Percentiles rank a stretch among this genome's conserved stretches.
Conservation (phyloP, 2,113 vertebrate species). For the Platanista minor region DNA sequence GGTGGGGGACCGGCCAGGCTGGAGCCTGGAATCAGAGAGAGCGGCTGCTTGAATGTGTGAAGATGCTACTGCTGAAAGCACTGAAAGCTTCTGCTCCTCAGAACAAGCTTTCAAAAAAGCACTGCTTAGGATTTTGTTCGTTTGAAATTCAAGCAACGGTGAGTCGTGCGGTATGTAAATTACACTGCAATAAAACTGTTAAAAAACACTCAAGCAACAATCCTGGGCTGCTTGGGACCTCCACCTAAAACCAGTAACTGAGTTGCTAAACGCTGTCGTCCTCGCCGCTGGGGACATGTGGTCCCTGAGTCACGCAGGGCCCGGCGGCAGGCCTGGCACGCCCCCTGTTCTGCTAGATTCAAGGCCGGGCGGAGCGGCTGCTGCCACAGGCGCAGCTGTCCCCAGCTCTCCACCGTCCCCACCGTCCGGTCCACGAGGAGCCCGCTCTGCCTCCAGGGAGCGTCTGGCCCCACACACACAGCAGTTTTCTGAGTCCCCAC, state of each 20-base stretch:
- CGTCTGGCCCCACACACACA: background rate
- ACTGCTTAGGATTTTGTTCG: fast-evolving
- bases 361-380: fast-evolving
- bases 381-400: background rate
- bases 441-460: background rate
- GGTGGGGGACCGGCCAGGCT: background rate
- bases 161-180: fast-evolving
- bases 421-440: background rate
- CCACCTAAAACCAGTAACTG: too few relatives aligned
- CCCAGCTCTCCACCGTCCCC: background rate
- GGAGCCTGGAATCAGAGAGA: background rate
- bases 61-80: background rate
- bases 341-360: fast-evolving
- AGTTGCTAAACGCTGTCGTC: fast-evolving
- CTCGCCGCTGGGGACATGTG: fast-evolving
- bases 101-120: background rate
- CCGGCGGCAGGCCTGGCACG: background rate
- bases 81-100: background rate
- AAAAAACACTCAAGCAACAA: too few relatives aligned
- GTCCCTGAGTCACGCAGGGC: background rate
- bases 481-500: background rate
- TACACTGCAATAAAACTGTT: background rate
- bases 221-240: fast-evolving
- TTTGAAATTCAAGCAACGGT: too few relatives aligned
- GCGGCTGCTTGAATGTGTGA: fast-evolving